These are phyloP conservation scores for Portevinia maculata DNA, from an alignment of 2,888 invertebrate species.

Conservation along the genomic window DNA sequence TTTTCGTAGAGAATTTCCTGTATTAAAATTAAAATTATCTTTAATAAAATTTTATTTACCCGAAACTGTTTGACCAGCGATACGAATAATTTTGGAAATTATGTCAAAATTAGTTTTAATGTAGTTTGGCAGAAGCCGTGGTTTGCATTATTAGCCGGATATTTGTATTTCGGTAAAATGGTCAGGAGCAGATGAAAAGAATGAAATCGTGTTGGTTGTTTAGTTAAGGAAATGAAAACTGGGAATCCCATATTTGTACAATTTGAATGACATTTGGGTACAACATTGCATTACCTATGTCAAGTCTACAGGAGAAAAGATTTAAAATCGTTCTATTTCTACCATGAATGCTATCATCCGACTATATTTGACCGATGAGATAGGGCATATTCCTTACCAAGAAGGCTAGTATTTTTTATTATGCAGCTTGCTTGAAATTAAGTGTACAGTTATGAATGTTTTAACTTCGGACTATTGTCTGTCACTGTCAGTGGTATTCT, in stretches of 20 bases:
- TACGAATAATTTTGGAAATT: slow-evolving; percentile 33
- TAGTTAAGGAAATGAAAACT: neutral
- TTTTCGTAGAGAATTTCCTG: slow-evolving; percentile 30
- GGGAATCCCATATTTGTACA: neutral
- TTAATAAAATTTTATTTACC: slow-evolving; percentile 61
- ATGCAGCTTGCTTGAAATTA: too few relatives aligned
- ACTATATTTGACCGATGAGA: too few relatives aligned
- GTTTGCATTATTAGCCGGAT: slow-evolving; percentile 24
- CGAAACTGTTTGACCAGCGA: slow-evolving; percentile 24
- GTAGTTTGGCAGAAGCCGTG: slow-evolving; percentile 31
- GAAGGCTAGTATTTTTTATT: too few relatives aligned
- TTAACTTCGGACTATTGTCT: too few relatives aligned
- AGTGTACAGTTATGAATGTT: neutral
- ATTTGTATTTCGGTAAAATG: neutral
- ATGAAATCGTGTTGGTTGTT: neutral
- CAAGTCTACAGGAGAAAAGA: too few relatives aligned
- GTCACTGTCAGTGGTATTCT: too few relatives aligned
- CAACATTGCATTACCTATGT: too few relatives aligned
- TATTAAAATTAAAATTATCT: slow-evolving; percentile 23
- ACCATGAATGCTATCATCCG: too few relatives aligned
- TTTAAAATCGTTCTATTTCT: too few relatives aligned
- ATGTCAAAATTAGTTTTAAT: slow-evolving; percentile 60
- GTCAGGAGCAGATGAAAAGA: neutral
- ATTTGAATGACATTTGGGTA: neutral
- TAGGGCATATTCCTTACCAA: too few relatives aligned